A percentile compares a stretch with the other conserved stretches of the same genome.
Conservation (phyloP, 2,113 vertebrate species). For the Cygnus buccinator region DNA sequence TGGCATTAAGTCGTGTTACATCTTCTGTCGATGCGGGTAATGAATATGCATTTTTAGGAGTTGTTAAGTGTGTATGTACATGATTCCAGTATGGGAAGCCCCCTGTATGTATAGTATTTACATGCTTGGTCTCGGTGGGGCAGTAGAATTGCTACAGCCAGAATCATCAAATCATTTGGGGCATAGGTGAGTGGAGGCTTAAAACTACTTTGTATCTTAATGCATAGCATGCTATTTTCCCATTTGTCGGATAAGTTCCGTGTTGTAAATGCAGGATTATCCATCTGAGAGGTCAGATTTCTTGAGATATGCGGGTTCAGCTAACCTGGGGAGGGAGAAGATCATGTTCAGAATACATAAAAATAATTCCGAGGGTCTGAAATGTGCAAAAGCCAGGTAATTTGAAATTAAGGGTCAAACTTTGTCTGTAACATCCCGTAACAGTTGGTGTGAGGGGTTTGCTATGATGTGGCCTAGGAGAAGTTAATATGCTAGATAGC, state of each 20-base stretch:
- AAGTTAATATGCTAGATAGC: not conserved
- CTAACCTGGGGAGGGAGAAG: not conserved
- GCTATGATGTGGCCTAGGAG: not conserved
- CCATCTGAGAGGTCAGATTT: not conserved
- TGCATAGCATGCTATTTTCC: not conserved
- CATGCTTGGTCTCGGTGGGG: not conserved
- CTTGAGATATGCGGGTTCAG: not conserved
- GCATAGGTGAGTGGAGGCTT: not conserved
- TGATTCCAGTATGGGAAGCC: not conserved
- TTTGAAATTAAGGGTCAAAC: not conserved
- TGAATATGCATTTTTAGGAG: not conserved
- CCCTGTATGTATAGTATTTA: not conserved
- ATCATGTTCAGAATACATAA: not conserved
- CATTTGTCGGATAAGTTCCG: not conserved
- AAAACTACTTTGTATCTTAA: not conserved
- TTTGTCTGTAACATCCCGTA: rapidly evolving
- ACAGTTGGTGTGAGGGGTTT: not conserved
- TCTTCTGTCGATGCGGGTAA: not conserved
- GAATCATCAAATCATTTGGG: not conserved
- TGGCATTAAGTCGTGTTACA: not conserved
- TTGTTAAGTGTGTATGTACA: not conserved
- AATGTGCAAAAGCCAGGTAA: not conserved
- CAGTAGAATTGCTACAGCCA: not conserved
- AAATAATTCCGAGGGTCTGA: not conserved
- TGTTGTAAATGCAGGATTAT: not conserved